phyloP scores from a whole-genome alignment of 2,113 vertebrate species.

The Colossoma macropomum region DNA sequence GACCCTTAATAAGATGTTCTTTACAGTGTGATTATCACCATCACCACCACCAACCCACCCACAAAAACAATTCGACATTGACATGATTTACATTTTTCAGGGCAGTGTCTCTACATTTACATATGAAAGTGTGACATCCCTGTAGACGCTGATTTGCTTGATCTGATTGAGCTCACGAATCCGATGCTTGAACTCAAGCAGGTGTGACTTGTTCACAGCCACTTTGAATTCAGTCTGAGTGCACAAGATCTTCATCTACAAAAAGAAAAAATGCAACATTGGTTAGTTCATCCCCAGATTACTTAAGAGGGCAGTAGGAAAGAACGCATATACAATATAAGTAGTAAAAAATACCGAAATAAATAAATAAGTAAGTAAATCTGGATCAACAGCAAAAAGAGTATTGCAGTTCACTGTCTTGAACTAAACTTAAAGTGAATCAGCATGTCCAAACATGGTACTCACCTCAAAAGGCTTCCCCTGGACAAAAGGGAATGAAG shows the following conservation, averaged over 20 bases:
- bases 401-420: too few relatives aligned
- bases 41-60: background rate
- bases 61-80: background rate
- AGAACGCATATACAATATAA: background rate
- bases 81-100: conserved; percentile 25
- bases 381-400: background rate
- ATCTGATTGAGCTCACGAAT: conserved; percentile 56
- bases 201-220: conserved; percentile 56
- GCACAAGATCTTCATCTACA: conserved; percentile 64
- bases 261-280: conserved; percentile 3
- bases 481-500: conserved; percentile 52
- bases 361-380: background rate
- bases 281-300: background rate
- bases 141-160: conserved; percentile 35
- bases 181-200: conserved; percentile 62
- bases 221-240: conserved; percentile 52
- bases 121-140: conserved; percentile 46
- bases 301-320: background rate
- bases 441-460: background rate
- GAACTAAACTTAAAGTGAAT: too few relatives aligned
- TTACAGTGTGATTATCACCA: too few relatives aligned
- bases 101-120: conserved; percentile 48
- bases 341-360: background rate
- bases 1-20: too few relatives aligned
- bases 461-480: conserved; percentile 66